phyloP scores from a whole-genome alignment of 2,888 invertebrate genomes.

The Thysanoteuthis rhombus region DNA sequence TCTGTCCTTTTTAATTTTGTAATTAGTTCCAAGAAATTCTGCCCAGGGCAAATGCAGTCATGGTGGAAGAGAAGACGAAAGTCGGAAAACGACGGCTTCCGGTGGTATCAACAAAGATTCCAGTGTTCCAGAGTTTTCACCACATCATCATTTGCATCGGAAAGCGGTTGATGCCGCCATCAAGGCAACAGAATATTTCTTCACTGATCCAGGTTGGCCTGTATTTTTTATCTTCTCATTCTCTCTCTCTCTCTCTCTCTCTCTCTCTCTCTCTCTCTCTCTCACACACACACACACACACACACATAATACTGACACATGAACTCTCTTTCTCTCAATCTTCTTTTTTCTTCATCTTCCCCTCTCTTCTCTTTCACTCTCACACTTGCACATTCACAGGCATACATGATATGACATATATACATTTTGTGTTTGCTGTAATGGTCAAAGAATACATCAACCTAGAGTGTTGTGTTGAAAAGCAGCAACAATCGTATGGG shows the following conservation, averaged over 20 bases:
- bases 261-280: not conserved
- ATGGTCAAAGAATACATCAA: no score
- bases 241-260: not conserved
- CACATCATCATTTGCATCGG: conserved; percentile 43
- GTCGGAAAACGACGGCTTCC: conserved; percentile 40
- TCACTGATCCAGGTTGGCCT: conserved; percentile 43
- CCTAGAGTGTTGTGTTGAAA: no score
- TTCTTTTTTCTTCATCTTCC: no score
- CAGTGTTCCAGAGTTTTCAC: conserved; percentile 40
- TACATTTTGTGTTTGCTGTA: no score
- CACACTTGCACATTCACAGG: no score
- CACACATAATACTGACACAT: no score
- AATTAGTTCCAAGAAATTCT: not conserved
- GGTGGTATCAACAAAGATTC: conserved; percentile 58
- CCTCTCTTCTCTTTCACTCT: no score
- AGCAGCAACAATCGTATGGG: no score
- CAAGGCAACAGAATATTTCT: conserved; percentile 47
- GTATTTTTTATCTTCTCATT: not conserved
- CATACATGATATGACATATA: no score
- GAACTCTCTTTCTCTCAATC: no score
- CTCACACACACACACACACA: not conserved
- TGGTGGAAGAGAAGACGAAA: conserved; percentile 47
- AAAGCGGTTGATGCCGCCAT: conserved; percentile 47
- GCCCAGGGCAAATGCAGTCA: conserved; percentile 54
- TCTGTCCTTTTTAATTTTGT: not conserved